A percentile compares a stretch with the other conserved stretches of the same genome.
Conservation (phyloP, 2,797 vertebrate species). For the Takifugu ocellatus region DNA sequence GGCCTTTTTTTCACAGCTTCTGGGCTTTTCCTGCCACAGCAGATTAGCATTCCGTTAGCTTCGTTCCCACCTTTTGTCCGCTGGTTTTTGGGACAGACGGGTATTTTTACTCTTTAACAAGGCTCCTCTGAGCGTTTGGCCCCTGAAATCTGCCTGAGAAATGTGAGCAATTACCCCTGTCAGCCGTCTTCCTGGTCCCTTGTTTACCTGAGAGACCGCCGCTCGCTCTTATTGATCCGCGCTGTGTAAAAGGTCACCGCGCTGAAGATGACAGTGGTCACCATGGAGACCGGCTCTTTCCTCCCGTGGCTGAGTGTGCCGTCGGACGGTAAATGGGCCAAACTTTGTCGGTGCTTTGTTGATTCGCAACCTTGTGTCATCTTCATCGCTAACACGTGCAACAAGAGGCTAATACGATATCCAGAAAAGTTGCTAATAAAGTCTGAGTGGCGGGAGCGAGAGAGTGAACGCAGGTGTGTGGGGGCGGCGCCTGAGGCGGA, state of each 20-base stretch:
- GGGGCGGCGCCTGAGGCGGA: no score
- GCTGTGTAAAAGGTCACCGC: conserved; percentile 67
- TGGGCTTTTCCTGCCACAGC: not conserved
- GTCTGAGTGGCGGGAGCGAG: no score
- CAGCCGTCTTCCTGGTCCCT: conserved; percentile 44
- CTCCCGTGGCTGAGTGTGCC: no score
- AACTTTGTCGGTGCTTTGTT: conserved; percentile 19
- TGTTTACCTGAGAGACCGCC: conserved; percentile 65
- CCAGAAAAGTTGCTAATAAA: no score
- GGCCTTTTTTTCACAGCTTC: not conserved
- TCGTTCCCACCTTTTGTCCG: conserved; percentile 13
- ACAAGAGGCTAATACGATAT: no score
- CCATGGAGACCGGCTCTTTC: conserved; percentile 48
- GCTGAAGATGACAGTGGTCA: conserved; percentile 56
- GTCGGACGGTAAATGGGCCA: not conserved
- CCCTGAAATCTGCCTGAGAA: conserved; percentile 60
- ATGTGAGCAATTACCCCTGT: conserved; percentile 70
- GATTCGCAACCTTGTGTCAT: conserved; percentile 1
- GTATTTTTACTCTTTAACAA: not conserved
- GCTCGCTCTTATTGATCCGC: conserved; percentile 63
- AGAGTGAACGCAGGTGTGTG: no score
- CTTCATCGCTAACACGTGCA: no score
- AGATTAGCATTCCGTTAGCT: conserved; percentile 21
- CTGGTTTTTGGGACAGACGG: conserved; percentile 12
- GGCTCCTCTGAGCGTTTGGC: conserved; percentile 31